phyloP scores from a whole-genome alignment of 2,888 invertebrate genomes.

The Apotomis turbidana region DNA sequence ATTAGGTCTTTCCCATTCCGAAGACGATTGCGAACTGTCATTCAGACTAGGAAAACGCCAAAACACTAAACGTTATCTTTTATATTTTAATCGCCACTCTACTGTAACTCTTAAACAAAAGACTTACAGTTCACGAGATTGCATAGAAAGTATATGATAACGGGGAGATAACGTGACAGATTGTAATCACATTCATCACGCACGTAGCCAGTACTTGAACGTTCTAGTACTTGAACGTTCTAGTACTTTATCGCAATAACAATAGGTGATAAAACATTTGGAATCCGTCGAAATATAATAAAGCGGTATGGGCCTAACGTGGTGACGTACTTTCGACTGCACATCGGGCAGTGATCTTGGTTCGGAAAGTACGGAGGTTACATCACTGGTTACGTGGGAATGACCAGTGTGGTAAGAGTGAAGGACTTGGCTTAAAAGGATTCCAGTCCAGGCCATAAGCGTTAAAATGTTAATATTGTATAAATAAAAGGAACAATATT shows the following conservation, averaged over 20 bases:
- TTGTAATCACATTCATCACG: slow-evolving; percentile 37
- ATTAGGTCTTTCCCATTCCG: background rate
- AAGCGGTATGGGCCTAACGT: too few relatives aligned
- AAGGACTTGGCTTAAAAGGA: too few relatives aligned
- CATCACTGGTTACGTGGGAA: background rate
- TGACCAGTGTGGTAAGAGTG: background rate
- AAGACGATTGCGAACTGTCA: slow-evolving; percentile 17
- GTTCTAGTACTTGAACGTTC: too few relatives aligned
- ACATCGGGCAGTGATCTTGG: background rate
- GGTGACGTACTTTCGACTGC: too few relatives aligned
- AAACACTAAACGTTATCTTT: slow-evolving; percentile 7
- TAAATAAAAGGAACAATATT: too few relatives aligned
- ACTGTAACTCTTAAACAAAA: background rate
- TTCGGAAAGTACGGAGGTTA: background rate
- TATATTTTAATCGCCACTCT: background rate
- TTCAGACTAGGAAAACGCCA: background rate
- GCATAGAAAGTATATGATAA: slow-evolving; percentile 31
- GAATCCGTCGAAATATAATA: too few relatives aligned
- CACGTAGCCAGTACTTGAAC: background rate
- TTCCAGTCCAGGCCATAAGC: too few relatives aligned
- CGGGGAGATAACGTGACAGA: slow-evolving; percentile 39
- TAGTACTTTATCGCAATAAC: too few relatives aligned
- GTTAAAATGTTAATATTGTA: too few relatives aligned
- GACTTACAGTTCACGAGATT: background rate
- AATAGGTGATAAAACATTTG: too few relatives aligned